Percentiles rank a stretch among this genome's conserved stretches.
These are phyloP conservation scores for Parthenolecanium corni DNA, from an alignment of 2,888 invertebrate genomes.

Conservation along the genomic window DNA sequence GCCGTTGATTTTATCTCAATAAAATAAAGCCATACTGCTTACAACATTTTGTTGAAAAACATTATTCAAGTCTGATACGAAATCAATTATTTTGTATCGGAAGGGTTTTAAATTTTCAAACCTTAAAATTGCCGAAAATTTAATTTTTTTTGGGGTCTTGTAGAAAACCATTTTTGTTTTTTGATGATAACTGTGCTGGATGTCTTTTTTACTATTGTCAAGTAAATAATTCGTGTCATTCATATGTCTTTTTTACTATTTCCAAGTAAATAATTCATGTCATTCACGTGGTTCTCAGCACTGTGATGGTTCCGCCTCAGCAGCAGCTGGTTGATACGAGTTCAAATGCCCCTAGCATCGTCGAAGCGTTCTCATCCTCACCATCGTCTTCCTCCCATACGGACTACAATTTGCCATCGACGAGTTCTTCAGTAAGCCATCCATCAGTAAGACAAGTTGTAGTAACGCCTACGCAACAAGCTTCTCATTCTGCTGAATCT, in stretches of 20 bases:
- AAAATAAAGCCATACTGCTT: no score
- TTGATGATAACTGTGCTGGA: no score
- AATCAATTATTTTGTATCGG: no score
- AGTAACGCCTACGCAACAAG: constrained; percentile 30
- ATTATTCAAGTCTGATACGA: no score
- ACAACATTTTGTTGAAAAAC: no score
- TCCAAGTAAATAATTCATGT: no score
- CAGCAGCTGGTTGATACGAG: constrained; percentile 38
- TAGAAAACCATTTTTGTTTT: no score
- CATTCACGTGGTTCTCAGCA: not conserved
- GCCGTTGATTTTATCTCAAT: not conserved
- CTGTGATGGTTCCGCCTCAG: constrained; percentile 31
- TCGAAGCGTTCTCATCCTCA: constrained; percentile 54
- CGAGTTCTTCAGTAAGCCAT: constrained; percentile 37
- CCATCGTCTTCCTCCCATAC: constrained; percentile 58
- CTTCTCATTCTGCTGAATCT: constrained; percentile 40
- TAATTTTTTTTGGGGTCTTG: no score
- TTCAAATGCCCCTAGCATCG: constrained; percentile 35
- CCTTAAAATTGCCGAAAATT: no score
- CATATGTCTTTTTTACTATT: not conserved
- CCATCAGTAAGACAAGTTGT: constrained; percentile 42
- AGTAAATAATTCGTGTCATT: no score
- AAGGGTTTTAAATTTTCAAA: no score
- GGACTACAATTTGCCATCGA: constrained; percentile 49
- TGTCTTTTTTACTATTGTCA: no score